Base-by-base conservation (phyloP, 2,888 invertebrate genomes). In the Marronus borbonicus region DNA sequence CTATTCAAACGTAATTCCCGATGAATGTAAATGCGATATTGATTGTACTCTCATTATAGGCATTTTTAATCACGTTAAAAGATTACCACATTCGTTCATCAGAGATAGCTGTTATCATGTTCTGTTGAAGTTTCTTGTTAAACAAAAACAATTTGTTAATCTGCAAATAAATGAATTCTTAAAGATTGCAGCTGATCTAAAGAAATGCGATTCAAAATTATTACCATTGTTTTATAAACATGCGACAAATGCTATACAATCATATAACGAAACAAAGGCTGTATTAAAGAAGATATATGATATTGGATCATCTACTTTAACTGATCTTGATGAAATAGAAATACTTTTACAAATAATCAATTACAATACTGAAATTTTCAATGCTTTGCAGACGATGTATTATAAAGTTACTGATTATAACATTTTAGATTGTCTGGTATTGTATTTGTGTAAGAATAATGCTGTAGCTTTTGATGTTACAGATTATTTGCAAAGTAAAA, bases 51-150 rank as follows among this genome's bases (percentile, higher is more conserved):
- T 81, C 20, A 79, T 80, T 8, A 62, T 79, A 28, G 36, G 77
- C 10, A 69, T 85, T 52, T 72, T 84, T 31, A 77, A 60, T 58
- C 77, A 77, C 75, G 70, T 84, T 60, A 77, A 80, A 68, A 80
- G 76, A 39, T 74, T 85, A 39, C 85, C 86, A 17, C 82, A 86
- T 78, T 78, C 81, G 75, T 85, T 82, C 78, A 83, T 86, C 3
- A 81, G 85, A 81, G 78, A 80, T 74, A 78, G 81, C 52, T 85
- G 85, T 77, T 79, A 72, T 55, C 36, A 52, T 58, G 66, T 81
- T 76, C 70, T 77, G 52, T 79, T 76, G 62, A 69, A 81, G 28
- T 81, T 79, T 60, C 4, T 79, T 8, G 28, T 31, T 36, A n/a
- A 79, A 39, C 76, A 76, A 72, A 31, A 50, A 14, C 24, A 8